Base-by-base conservation (phyloP, 2,888 invertebrate species). In the Chalcosyrphus nemorum region DNA sequence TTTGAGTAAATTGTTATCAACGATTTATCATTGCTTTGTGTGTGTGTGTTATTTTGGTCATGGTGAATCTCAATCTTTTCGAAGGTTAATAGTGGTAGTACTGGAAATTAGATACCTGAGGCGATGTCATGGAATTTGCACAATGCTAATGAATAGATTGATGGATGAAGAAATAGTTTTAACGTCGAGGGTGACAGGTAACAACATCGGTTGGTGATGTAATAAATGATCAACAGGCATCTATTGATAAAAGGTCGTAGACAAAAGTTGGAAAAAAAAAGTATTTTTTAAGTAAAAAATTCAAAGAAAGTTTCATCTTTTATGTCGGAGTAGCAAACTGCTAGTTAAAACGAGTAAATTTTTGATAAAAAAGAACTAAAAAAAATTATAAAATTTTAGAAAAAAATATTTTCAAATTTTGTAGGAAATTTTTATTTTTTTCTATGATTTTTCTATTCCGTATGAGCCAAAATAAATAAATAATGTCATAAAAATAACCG, bases 101-200 rank as follows among this genome's bases (percentile, higher is more conserved):
- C 41, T 32, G 32, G 9, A 38, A 27, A 38, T 27, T 56, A 59
- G 57, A 59, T 71, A 71, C 71, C 71, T 71, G 59, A 13, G 38
- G 57, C 45, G 35, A 47, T 45, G 70, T 27, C 45, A 35, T 38
- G 57, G 15, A 24, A 17, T 70, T 59, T 38, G 57, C 57, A 59
- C 47, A 45, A 56, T 45, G 32, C 27, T 61, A 45, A 61, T 45
- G 45, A 45, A 61, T 61, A 19, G 35, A 47, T 35, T 70, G 70
- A 70, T 70, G 45, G 57, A 70, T 70, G 70, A 11, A 47, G n/a
- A 47, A 32, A 5, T 15, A 7, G 11, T 56, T 27, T 47, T 32
- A 9, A 2, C 0, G 11, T 29, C 17, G 7, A 9, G 9, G 11
- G 21, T 63, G n/a, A 3, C 29, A 47, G 45, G 32, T 45, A 63